Conservation (phyloP, 2,888 invertebrate genomes). For the Limenitis camilla region DNA sequence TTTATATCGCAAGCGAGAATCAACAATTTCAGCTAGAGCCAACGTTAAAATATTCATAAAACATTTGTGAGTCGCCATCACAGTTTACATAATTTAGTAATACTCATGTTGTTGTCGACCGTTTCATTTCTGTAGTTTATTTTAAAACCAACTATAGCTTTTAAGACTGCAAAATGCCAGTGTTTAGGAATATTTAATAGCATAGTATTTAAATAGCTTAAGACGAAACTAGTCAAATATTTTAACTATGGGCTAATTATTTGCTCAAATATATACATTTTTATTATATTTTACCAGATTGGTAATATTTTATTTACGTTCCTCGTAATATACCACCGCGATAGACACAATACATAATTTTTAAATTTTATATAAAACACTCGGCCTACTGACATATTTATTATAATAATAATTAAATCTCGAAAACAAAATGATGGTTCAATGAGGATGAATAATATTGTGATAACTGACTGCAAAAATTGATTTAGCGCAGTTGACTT, state of each 20-base stretch:
- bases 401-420: not conserved
- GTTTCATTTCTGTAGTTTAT: constrained; percentile 2
- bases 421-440: constrained; percentile 2
- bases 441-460: constrained; percentile 20
- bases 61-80: constrained; percentile 7
- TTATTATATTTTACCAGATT: constrained; percentile 19
- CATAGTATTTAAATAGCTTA: constrained; percentile 48
- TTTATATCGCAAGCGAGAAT: constrained; percentile 34
- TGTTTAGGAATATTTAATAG: constrained; percentile 52
- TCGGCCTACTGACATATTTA: constrained; percentile 16
- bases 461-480: constrained; percentile 55
- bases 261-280: constrained; percentile 43
- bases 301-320: constrained; percentile 26
- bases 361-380: not conserved
- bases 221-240: constrained; percentile 70
- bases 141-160: constrained; percentile 28
- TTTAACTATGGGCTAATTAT: constrained; percentile 52
- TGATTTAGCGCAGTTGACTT: constrained; percentile 57
- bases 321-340: constrained; percentile 30
- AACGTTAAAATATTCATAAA: constrained; percentile 9
- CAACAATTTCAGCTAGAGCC: constrained; percentile 18
- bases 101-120: constrained; percentile 5
- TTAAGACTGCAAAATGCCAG: constrained; percentile 68
- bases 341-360: constrained; percentile 4
- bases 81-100: not conserved